Conservation (phyloP, 1,140 invertebrate genomes). For the Marisa cornuarietis region DNA sequence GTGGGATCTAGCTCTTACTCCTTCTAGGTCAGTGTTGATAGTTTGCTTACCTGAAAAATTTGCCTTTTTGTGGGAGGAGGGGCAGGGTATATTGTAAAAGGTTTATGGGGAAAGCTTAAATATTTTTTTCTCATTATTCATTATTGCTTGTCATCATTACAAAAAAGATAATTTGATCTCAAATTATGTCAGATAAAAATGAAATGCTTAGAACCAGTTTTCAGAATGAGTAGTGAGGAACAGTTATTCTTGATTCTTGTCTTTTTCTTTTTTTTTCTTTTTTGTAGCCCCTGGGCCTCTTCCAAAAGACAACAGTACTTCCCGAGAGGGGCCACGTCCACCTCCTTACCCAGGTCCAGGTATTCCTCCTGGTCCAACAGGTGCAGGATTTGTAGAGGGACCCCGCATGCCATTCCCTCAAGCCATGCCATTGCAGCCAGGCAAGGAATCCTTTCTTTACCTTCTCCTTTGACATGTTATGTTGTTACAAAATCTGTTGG, state of each 20-base stretch:
- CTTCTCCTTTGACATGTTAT: too few relatives aligned
- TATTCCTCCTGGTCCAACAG: conserved; percentile 17
- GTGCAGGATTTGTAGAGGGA: conserved; percentile 12
- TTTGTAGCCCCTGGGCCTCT: conserved; percentile 27
- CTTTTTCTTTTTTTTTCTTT: background rate
- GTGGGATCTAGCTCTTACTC: too few relatives aligned
- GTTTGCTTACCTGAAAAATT: too few relatives aligned
- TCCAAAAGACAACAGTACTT: conserved; percentile 1
- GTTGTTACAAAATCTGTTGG: background rate
- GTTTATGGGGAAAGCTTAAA: too few relatives aligned
- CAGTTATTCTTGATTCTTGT: background rate
- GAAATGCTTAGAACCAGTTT: too few relatives aligned
- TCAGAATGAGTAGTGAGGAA: background rate
- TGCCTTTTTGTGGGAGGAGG: too few relatives aligned
- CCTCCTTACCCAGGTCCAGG: conserved; percentile 30
- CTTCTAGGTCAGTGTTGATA: too few relatives aligned
- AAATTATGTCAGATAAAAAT: too few relatives aligned
- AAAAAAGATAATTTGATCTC: too few relatives aligned
- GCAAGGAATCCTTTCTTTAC: conserved; percentile 11
- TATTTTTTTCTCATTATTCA: too few relatives aligned
- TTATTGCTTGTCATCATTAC: too few relatives aligned
- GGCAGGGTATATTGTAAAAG: too few relatives aligned
- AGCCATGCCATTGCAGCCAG: conserved; percentile 30
- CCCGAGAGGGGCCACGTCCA: conserved; percentile 21
- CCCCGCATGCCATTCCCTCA: conserved; percentile 28